phyloP scores from a whole-genome alignment of 2,797 vertebrate species.

The Alfaro cultratus region DNA sequence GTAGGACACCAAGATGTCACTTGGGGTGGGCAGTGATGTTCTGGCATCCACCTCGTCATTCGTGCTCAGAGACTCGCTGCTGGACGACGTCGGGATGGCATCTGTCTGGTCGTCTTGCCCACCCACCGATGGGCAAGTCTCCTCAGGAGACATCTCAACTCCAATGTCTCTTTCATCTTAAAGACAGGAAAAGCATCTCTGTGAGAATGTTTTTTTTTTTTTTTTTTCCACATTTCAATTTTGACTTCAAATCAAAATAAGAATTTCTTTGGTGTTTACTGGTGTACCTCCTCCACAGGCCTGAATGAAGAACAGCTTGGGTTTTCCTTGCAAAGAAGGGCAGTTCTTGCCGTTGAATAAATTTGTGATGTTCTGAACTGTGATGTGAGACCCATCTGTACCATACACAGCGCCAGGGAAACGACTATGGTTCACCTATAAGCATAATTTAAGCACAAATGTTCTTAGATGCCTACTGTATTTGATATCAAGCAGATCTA shows the following conservation, averaged over 20 bases:
- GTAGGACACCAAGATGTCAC: slow-evolving; percentile 96
- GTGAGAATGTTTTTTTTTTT: neutral
- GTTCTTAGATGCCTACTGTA: neutral
- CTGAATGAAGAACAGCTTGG: slow-evolving; percentile 98
- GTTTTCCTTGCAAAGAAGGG: slow-evolving; percentile 90
- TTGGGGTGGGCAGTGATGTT: slow-evolving; percentile 86
- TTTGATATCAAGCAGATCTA: neutral
- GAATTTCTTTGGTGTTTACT: neutral
- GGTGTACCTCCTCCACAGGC: slow-evolving; percentile 93
- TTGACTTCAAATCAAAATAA: neutral
- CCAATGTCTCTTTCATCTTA: slow-evolving; percentile 88
- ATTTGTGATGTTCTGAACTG: slow-evolving; percentile 88
- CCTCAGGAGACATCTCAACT: slow-evolving; percentile 79
- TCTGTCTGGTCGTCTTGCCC: slow-evolving; percentile 80
- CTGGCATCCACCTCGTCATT: slow-evolving; percentile 85
- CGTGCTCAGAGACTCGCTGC: slow-evolving; percentile 69
- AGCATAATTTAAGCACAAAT: slow-evolving; percentile 33
- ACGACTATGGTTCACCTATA: slow-evolving; percentile 88
- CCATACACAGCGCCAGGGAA: slow-evolving; percentile 92
- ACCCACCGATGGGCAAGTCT: slow-evolving; percentile 46
- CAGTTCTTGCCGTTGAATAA: slow-evolving; percentile 88
- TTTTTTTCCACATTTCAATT: neutral
- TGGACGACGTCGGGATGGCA: slow-evolving; percentile 81
- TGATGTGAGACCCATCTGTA: slow-evolving; percentile 84
- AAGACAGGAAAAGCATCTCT: neutral